Conservation (phyloP, 2,888 invertebrate species). For the Parthenolecanium corni region DNA sequence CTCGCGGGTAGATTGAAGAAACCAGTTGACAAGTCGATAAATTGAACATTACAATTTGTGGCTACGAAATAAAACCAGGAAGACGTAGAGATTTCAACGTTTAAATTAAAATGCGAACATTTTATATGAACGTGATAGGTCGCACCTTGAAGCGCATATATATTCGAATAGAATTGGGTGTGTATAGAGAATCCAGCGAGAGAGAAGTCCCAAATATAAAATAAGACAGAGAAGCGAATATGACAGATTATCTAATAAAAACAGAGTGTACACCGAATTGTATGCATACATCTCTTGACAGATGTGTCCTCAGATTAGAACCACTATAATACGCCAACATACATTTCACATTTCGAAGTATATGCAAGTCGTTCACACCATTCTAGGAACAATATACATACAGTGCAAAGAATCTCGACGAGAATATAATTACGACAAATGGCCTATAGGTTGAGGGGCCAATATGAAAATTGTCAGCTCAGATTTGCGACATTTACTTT, state of each 20-base stretch:
- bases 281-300: slow-evolving; percentile 14
- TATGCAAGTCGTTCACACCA: slow-evolving; percentile 8
- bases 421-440: background rate
- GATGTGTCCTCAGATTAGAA: slow-evolving; percentile 19
- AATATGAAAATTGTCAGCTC: too few relatives aligned
- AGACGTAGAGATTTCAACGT: background rate
- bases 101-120: slow-evolving; percentile 25
- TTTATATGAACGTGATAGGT: slow-evolving; percentile 23
- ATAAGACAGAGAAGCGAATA: background rate
- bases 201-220: too few relatives aligned
- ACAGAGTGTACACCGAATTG: slow-evolving; percentile 1
- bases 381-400: too few relatives aligned
- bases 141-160: slow-evolving; percentile 21
- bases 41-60: slow-evolving; percentile 7
- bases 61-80: slow-evolving; percentile 9
- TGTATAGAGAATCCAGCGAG: too few relatives aligned
- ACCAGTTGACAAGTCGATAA: slow-evolving; percentile 26
- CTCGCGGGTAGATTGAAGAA: too few relatives aligned
- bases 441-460: background rate
- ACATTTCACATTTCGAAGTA: background rate
- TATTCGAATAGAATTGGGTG: too few relatives aligned
- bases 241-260: slow-evolving; percentile 23
- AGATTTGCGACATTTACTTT: too few relatives aligned
- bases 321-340: slow-evolving; percentile 16
- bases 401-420: too few relatives aligned